Conservation (phyloP, 2,113 vertebrate genomes). For the Callopanchax toddi region DNA sequence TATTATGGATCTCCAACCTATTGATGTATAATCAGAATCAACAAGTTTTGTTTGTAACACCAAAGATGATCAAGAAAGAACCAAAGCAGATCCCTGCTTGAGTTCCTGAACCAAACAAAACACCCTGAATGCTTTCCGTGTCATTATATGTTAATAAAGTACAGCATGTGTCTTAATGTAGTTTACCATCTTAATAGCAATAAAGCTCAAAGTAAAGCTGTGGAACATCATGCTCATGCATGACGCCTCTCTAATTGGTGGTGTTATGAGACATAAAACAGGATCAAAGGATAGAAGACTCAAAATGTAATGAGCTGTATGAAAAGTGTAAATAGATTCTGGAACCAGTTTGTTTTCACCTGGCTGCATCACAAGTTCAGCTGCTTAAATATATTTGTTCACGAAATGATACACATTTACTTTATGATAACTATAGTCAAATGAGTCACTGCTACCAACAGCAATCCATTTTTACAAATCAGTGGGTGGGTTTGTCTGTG, state of each 20-base stretch:
- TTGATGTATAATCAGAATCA: too few relatives aligned
- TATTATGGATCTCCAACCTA: too few relatives aligned
- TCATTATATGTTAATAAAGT: too few relatives aligned
- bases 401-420: conserved; percentile 21
- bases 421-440: conserved; percentile 23
- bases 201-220: too few relatives aligned
- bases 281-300: not conserved
- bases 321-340: conserved; percentile 7
- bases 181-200: too few relatives aligned
- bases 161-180: too few relatives aligned
- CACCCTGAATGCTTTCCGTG: too few relatives aligned
- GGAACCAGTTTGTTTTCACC: not conserved
- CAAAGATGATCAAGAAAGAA: too few relatives aligned
- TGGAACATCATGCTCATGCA: too few relatives aligned
- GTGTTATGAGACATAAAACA: conserved; percentile 1
- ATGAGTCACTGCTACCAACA: conserved; percentile 44
- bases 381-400: conserved; percentile 9
- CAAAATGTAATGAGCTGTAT: not conserved
- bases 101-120: too few relatives aligned
- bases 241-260: not conserved
- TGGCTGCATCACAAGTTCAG: conserved; percentile 19
- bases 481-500: conserved; percentile 47
- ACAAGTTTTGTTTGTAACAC: too few relatives aligned
- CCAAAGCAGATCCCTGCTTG: too few relatives aligned
- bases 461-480: conserved; percentile 40